These are phyloP conservation scores for Chymomyza procnemis DNA, from an alignment of 2,888 invertebrate genomes.

Conservation along the genomic window DNA sequence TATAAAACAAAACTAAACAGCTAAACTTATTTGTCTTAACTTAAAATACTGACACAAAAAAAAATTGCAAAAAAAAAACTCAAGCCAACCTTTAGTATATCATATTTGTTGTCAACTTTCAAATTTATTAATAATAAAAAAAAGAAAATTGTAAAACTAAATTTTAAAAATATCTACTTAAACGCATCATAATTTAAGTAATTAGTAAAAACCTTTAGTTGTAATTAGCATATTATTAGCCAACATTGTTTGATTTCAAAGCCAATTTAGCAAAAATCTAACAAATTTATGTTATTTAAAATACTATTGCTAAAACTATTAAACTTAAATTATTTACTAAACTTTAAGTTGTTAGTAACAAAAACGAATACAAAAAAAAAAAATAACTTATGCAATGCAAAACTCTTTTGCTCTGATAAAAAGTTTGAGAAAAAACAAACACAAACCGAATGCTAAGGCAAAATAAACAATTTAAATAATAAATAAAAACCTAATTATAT, in stretches of 20 bases:
- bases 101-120: constrained; percentile 40
- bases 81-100: constrained; percentile 21
- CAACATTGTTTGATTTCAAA: constrained; percentile 12
- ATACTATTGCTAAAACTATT: constrained; percentile 7
- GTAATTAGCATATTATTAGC: constrained; percentile 21
- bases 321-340: constrained; percentile 10
- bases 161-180: not conserved
- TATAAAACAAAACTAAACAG: constrained; percentile 9
- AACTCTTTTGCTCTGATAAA: constrained; percentile 2
- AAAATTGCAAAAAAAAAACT: constrained; percentile 15
- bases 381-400: constrained; percentile 8
- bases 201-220: constrained; percentile 21
- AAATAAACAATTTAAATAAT: constrained; percentile 25
- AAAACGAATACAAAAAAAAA: constrained; percentile 15
- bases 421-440: not conserved
- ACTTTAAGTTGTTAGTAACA: constrained; percentile 20
- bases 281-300: constrained; percentile 40
- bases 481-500: constrained; percentile 16
- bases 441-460: not conserved
- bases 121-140: constrained; percentile 21
- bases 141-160: not conserved
- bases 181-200: not conserved
- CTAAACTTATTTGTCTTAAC: constrained; percentile 39
- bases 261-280: constrained; percentile 21
- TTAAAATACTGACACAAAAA: constrained; percentile 12